Base-by-base conservation (phyloP, 2,797 vertebrate species). In the Tympanoctomys barrerae region DNA sequence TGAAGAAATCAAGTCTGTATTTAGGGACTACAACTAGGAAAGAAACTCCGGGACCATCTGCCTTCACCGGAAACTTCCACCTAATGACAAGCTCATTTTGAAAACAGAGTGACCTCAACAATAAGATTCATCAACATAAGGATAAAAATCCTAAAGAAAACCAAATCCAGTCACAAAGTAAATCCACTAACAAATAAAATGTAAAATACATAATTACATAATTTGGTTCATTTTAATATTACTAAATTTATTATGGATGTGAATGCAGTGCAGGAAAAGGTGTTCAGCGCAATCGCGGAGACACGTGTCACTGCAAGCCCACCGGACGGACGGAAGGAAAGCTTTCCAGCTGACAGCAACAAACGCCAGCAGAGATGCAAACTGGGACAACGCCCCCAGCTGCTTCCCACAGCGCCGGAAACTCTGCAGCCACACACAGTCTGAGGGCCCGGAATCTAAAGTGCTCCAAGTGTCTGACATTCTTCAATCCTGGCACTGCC, bases 71-170 rank as follows among this genome's bases (percentile, higher is more conserved):
- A 28, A 70, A 90, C 18, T 42, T 80, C n/a, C 42, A 31, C 49
- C 46, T 39, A 68, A 52, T 33, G 18, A 52, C 16, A 66, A 46
- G 39, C 11, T 88, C 73, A 84, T 73, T 52, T 80, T 94, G 11
- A 91, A 19, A n/a, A 70, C 18, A 95, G 46, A 57, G 71, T 52
- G 83, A 90, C 2, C 49, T 52, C 82, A 31, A 68, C 11, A 62
- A 36, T 62, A 78, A 88, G 83, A 91, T 14, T 61, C 42, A 89
- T 52, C 22, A 91, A 71, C n/a, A 54, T 11, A 87, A 42, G 86
- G n/a, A 77, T 7, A 78, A 71, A 92, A 94, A 71, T 70, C 18
- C 18, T 77, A n/a, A 82, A 83, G 71, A 71, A 94, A 96, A 22
- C 36, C 39, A 70, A 39, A 89, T 57, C 12, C 5, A 46, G 13